Conservation (phyloP, 2,113 vertebrate species). For the Porphyrio hochstetteri region DNA sequence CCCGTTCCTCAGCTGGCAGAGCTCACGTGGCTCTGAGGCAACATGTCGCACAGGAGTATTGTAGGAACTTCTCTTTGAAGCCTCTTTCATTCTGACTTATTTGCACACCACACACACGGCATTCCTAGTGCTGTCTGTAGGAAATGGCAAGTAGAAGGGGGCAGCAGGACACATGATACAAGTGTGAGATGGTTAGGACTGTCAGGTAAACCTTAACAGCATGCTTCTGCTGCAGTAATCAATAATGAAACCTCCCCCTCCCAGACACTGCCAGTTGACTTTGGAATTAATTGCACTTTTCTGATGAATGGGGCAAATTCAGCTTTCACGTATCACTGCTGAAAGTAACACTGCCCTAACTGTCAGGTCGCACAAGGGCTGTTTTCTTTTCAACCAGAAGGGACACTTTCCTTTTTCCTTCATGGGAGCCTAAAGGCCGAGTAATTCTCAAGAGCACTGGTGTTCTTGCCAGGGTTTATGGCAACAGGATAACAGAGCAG, state of each 20-base stretch:
- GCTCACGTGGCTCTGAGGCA: neutral
- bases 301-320: neutral
- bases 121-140: neutral
- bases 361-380: neutral
- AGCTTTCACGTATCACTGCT: neutral
- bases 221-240: neutral
- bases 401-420: neutral
- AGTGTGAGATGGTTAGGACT: neutral
- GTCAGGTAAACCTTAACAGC: neutral
- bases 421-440: neutral
- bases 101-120: accelerated
- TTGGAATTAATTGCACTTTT: neutral
- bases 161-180: accelerated
- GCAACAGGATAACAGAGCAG: neutral
- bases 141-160: neutral
- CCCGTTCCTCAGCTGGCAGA: neutral
- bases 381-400: neutral
- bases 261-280: neutral
- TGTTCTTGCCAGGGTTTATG: neutral
- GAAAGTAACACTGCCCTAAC: neutral
- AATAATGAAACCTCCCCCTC: neutral
- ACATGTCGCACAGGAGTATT: accelerated
- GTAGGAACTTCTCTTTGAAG: neutral
- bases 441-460: neutral
- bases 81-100: neutral